Evolutionary conservation across 1,140 invertebrate species (phyloP).

Genomic region (Mercenaria mercenaria): DNA sequence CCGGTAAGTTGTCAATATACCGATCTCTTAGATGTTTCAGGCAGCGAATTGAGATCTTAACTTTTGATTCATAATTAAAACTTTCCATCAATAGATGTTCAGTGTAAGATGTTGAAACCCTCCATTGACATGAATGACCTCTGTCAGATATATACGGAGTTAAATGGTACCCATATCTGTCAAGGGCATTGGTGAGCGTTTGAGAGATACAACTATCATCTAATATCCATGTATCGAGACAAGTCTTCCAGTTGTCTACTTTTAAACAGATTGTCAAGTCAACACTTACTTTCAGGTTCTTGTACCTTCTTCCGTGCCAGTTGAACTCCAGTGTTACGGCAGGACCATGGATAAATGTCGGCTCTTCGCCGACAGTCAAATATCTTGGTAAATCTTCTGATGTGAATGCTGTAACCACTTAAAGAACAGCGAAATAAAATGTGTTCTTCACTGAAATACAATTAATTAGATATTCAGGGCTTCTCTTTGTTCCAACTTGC

Average conservation of each 20-base stretch:
- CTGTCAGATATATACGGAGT: slow-evolving; percentile 15
- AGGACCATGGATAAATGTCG: slow-evolving; percentile 47
- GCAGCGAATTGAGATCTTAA: neutral
- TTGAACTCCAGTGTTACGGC: slow-evolving; percentile 36
- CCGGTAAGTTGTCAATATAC: neutral
- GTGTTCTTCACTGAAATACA: slow-evolving; percentile 30
- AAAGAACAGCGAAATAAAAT: neutral
- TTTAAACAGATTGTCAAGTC: slow-evolving; percentile 56
- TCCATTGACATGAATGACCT: slow-evolving; percentile 48
- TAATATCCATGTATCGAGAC: neutral
- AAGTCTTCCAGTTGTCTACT: slow-evolving; percentile 24
- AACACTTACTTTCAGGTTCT: slow-evolving; percentile 53
- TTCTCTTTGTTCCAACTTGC: neutral
- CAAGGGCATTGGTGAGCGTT: neutral
- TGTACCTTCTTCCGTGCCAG: slow-evolving; percentile 52
- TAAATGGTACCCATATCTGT: neutral
- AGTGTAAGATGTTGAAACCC: slow-evolving; percentile 46
- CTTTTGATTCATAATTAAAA: neutral
- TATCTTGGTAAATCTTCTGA: neutral
- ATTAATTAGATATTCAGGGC: slow-evolving; percentile 38
- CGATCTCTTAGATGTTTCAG: neutral
- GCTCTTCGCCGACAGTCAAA: neutral
- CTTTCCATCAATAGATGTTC: slow-evolving; percentile 22
- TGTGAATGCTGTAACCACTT: neutral
- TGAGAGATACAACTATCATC: neutral